Evolutionary conservation across 2,888 invertebrate species (phyloP).

Genomic region (Drosophila trichaetosa): DNA sequence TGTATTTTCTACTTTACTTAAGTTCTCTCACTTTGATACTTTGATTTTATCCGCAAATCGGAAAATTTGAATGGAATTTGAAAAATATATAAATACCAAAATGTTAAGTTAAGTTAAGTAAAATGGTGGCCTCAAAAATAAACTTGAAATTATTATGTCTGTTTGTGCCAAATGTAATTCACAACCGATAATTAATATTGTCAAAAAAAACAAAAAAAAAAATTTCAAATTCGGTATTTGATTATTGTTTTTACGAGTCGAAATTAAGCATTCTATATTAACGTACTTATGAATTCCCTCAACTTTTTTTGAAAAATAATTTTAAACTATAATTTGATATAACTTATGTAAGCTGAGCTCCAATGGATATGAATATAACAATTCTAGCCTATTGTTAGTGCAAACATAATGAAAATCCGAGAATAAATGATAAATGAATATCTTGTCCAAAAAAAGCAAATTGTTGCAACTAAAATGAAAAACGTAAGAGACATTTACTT

Average conservation of each 20-base stretch:
- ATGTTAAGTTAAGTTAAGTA: neutral
- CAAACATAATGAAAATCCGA: conserved; percentile 46
- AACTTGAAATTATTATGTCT: conserved; percentile 12
- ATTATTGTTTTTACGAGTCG: neutral
- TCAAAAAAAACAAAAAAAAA: neutral
- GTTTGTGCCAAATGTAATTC: conserved; percentile 44
- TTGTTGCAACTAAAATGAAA: conserved; percentile 44
- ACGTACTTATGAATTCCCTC: conserved; percentile 5
- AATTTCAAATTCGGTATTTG: conserved; percentile 9
- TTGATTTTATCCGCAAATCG: neutral
- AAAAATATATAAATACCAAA: conserved; percentile 15
- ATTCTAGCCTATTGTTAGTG: conserved; percentile 41
- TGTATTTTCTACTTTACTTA: conserved; percentile 21
- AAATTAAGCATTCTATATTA: conserved; percentile 4
- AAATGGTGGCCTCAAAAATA: neutral
- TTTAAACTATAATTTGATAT: conserved; percentile 14
- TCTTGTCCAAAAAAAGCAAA: conserved; percentile 65
- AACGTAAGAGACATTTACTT: conserved; percentile 64
- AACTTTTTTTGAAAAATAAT: conserved; percentile 13
- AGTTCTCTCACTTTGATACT: conserved; percentile 5
- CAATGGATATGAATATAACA: conserved; percentile 19
- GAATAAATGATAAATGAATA: conserved; percentile 34
- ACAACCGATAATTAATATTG: conserved; percentile 16
- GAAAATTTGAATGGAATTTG: neutral
- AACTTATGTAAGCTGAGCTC: conserved; percentile 13